Percentiles rank a stretch among this genome's conserved stretches.
Conservation (phyloP, 2,113 vertebrate genomes). For the Actenoides hombroni region DNA sequence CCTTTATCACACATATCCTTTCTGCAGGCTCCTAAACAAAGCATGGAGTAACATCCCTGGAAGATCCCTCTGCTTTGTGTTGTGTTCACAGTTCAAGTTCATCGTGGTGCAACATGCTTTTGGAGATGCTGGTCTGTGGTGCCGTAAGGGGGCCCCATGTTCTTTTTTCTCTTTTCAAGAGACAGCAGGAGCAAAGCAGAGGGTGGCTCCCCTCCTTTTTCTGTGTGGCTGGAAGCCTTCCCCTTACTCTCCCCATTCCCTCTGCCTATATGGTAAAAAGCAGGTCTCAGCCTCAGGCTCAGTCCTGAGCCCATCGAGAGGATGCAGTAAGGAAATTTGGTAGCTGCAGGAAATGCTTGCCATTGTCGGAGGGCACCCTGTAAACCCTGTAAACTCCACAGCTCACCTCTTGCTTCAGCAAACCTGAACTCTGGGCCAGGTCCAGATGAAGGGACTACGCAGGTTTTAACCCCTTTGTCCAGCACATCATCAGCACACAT, state of each 20-base stretch:
- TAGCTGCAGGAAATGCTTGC: conserved; percentile 1
- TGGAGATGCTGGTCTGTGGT: not conserved
- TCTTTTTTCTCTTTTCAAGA: not conserved
- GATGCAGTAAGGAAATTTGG: not conserved
- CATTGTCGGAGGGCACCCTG: not conserved
- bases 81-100: not conserved
- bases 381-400: not conserved
- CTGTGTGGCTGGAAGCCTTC: not conserved
- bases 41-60: not conserved
- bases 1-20: not conserved
- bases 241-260: not conserved
- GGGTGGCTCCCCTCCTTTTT: not conserved
- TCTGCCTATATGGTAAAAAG: not conserved
- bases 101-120: not conserved
- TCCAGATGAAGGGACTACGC: not conserved
- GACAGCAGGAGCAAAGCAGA: not conserved
- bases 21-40: not conserved
- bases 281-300: not conserved
- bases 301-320: not conserved
- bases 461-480: not conserved
- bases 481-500: fast-evolving
- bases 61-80: not conserved
- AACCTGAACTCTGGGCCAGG: not conserved
- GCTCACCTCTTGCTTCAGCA: not conserved
- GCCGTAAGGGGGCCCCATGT: not conserved